Base-by-base conservation (phyloP, 2,797 vertebrate genomes). In the Ceryle rudis region DNA sequence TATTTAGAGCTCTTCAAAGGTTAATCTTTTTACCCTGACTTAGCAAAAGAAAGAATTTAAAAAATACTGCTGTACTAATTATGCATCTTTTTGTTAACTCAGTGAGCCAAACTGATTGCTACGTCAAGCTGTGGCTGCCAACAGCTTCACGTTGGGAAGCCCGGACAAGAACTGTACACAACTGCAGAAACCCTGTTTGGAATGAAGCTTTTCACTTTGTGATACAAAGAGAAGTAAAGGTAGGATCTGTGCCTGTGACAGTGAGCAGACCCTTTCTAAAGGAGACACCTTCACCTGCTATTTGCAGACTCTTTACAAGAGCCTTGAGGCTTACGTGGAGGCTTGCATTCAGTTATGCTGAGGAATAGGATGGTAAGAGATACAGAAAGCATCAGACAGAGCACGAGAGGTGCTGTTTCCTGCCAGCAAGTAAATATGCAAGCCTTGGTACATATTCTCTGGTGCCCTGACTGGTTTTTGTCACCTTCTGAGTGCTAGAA, bases 181-280 rank as follows among this genome's bases (percentile, higher is more conserved):
- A 99, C 96, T 97, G 67, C 35, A 93, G 77, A 66, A 96, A 97
- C 41, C 99, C 99, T 17, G 95, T 98, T 42, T 99, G 99, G 99
- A 98, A 99, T 5, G 98, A 99, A 94, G 98, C 96, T 10, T 99
- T 99, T 96, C 96, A 82, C 86, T 99, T 98, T 61, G 61, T 98
- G 78, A 93, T 98, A 66, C 98, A 98, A 62, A 97, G 81, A 10
- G 95, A 93, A 58, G 97, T 98, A 23, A 99, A 99, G 98, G 99
- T 99, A 95, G 84, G 78, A 31, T 41, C n/a, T 49, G 19, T 14
- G 52, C 17, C 47, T 72, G 23, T 42, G 37, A 5, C 1, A 25
- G 13, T 11, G 60, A 60, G 35, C 64, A 64, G 55, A 18, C 2
- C 6, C 20, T 79, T 58, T 37, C 33, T 57, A 1, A 35, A 78